Percentiles rank a stretch among this genome's conserved stretches.
These are phyloP conservation scores for Lepidochitona cinerea DNA, from an alignment of 2,888 invertebrate species.

Conservation along the genomic window DNA sequence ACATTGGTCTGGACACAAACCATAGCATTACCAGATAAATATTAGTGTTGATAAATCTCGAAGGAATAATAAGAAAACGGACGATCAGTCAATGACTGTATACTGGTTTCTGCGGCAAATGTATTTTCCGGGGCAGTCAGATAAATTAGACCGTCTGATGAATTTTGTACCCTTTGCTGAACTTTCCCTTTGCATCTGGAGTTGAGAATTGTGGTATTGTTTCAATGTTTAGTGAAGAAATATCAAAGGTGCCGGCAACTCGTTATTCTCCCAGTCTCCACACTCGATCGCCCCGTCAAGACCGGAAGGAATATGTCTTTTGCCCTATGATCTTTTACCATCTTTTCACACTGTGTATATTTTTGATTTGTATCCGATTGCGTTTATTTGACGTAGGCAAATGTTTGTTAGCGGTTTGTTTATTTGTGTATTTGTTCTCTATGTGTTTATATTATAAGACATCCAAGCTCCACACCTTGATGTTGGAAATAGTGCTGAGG, in stretches of 20 bases:
- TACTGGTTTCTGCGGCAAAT: too few species aligned
- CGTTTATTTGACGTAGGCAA: constrained; percentile 2
- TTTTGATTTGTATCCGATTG: constrained; percentile 6
- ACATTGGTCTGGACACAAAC: too few species aligned
- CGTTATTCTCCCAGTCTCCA: background rate
- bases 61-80: too few species aligned
- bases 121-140: too few species aligned
- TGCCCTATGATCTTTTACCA: background rate
- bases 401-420: constrained; percentile 2
- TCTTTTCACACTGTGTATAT: background rate
- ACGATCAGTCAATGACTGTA: too few species aligned
- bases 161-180: background rate
- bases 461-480: too few species aligned
- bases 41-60: too few species aligned
- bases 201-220: background rate
- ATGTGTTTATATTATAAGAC: background rate
- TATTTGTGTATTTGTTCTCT: background rate
- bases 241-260: background rate
- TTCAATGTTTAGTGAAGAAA: background rate
- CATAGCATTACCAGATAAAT: too few species aligned
- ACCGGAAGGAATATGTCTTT: background rate
- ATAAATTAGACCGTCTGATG: too few species aligned
- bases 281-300: background rate
- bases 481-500: too few species aligned
- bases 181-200: background rate